Conservation (phyloP, 2,888 invertebrate species). For the Heliconius aoede region DNA sequence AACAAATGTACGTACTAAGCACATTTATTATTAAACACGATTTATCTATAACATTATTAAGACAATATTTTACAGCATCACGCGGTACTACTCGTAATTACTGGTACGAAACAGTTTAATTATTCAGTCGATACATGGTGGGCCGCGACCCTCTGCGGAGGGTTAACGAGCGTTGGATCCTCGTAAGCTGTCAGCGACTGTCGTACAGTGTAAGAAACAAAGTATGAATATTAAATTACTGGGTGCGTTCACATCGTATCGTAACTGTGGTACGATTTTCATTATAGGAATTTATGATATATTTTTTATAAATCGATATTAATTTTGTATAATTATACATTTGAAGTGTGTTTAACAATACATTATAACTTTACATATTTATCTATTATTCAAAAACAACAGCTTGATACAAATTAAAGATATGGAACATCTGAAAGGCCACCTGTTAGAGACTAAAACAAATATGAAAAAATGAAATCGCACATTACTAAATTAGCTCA, state of each 20-base stretch:
- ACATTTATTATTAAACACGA: neutral
- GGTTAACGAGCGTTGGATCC: conserved; percentile 36
- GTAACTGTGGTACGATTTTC: neutral
- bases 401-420: too few species aligned
- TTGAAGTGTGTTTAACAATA: too few species aligned
- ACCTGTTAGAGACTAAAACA: too few species aligned
- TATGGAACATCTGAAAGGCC: too few species aligned
- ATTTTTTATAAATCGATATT: neutral
- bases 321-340: too few species aligned
- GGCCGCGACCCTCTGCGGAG: conserved; percentile 6
- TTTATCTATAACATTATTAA: neutral
- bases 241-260: conserved; percentile 24
- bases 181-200: conserved; percentile 37
- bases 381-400: too few species aligned
- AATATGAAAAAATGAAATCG: too few species aligned
- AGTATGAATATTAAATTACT: conserved; percentile 40
- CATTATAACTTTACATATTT: too few species aligned
- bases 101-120: conserved; percentile 18
- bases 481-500: too few species aligned
- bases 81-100: conserved; percentile 20
- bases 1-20: neutral
- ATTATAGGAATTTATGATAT: neutral
- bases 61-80: neutral
- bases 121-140: conserved; percentile 31
- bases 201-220: conserved; percentile 41